These are phyloP conservation scores for Mya arenaria DNA, from an alignment of 1,140 invertebrate species.

Conservation along the genomic window DNA sequence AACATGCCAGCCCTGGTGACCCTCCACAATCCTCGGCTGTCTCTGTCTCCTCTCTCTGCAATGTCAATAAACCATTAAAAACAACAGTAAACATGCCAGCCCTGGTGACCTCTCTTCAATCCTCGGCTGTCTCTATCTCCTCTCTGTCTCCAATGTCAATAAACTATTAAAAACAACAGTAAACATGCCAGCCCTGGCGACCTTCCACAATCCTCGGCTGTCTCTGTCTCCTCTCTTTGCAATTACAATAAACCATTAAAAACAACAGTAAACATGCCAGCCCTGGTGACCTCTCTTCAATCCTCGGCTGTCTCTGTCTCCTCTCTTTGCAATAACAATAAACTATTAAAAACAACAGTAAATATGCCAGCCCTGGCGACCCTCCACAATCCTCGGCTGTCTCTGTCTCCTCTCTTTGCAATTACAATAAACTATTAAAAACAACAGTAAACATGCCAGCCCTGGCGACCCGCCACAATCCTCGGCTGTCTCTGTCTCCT, in stretches of 20 bases:
- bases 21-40: conserved; percentile 50
- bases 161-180: not conserved
- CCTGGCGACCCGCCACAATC: too few species aligned
- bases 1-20: not conserved
- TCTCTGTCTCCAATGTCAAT: conserved; percentile 52
- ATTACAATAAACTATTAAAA: too few species aligned
- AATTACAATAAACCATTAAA: conserved; percentile 5
- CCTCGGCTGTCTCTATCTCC: conserved; percentile 55
- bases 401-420: too few species aligned
- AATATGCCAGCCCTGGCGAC: too few species aligned
- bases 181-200: not conserved
- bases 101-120: too few species aligned
- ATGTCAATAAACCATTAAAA: not conserved
- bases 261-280: not conserved
- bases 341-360: too few species aligned
- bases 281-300: too few species aligned
- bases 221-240: conserved; percentile 58
- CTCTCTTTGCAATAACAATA: too few species aligned
- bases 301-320: too few species aligned
- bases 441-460: too few species aligned
- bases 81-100: not conserved
- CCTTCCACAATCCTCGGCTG: conserved; percentile 48
- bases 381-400: too few species aligned
- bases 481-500: too few species aligned
- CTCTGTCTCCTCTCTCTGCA: conserved; percentile 58